phyloP scores from a whole-genome alignment of 2,888 invertebrate species.

The Mesodorylaimus sp. region DNA sequence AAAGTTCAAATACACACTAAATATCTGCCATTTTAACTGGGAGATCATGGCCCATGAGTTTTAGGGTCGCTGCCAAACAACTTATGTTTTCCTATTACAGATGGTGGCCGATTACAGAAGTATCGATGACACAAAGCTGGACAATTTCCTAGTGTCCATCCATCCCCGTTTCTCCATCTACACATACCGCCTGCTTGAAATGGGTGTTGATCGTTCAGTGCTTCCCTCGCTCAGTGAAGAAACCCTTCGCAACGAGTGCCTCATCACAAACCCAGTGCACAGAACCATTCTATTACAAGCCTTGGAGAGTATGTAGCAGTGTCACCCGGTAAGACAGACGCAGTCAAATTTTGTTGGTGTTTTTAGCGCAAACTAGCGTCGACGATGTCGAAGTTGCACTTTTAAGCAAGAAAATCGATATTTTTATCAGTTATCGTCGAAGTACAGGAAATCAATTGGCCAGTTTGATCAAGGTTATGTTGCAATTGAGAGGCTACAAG shows the following conservation, averaged over 20 bases:
- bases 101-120: slow-evolving; percentile 88
- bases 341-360: no score
- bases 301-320: slow-evolving; percentile 50
- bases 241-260: slow-evolving; percentile 66
- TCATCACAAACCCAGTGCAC: slow-evolving; percentile 77
- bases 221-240: slow-evolving; percentile 62
- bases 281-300: slow-evolving; percentile 66
- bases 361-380: no score
- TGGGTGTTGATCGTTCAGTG: slow-evolving; percentile 76
- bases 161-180: slow-evolving; percentile 78
- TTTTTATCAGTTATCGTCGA: slow-evolving; percentile 89
- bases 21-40: no score
- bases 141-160: slow-evolving; percentile 47
- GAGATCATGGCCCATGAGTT: no score
- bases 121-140: slow-evolving; percentile 66
- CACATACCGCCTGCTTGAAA: slow-evolving; percentile 79
- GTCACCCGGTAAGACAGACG: no score
- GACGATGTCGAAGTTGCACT: slow-evolving; percentile 29
- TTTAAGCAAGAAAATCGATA: slow-evolving; percentile 56
- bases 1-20: no score
- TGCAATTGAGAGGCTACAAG: slow-evolving; percentile 66
- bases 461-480: slow-evolving; percentile 62
- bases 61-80: no score
- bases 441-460: slow-evolving; percentile 58
- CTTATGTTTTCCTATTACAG: no score